These are phyloP conservation scores for Ictalurus furcatus DNA, from an alignment of 2,113 vertebrate genomes.

Conservation along the genomic window DNA sequence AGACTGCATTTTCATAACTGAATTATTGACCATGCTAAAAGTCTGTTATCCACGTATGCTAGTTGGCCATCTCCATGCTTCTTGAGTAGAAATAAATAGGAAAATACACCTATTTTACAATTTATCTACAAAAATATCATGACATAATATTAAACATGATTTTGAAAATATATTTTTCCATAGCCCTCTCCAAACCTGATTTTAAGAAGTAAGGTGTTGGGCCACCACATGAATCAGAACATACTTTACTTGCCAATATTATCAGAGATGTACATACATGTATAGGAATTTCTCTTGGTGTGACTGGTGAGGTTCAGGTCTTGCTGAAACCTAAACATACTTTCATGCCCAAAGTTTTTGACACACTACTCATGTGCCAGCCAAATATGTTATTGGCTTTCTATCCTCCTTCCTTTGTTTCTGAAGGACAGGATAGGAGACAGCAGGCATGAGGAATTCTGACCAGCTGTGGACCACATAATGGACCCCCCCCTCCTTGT, in stretches of 20 bases:
- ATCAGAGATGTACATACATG: not conserved
- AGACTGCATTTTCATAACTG: not conserved
- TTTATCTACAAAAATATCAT: not conserved
- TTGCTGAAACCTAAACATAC: no score
- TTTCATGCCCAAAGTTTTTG: no score
- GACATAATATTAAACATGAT: not conserved
- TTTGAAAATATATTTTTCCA: not conserved
- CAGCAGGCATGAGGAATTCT: no score
- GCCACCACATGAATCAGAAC: not conserved
- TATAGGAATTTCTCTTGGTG: not conserved
- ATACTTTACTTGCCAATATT: not conserved
- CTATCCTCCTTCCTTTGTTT: no score
- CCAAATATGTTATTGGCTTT: no score
- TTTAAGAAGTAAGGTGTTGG: not conserved
- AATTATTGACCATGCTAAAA: not conserved
- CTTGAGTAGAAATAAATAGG: not conserved
- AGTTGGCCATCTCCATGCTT: not conserved
- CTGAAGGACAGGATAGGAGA: no score
- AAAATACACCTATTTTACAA: not conserved
- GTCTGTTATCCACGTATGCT: not conserved
- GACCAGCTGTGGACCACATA: no score
- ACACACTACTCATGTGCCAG: no score
- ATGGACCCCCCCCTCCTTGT: no score
- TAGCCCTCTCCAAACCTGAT: not conserved
- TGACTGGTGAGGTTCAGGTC: no score